These are phyloP conservation scores for Papilio gigon DNA, from an alignment of 2,888 invertebrate genomes.

Conservation along the genomic window DNA sequence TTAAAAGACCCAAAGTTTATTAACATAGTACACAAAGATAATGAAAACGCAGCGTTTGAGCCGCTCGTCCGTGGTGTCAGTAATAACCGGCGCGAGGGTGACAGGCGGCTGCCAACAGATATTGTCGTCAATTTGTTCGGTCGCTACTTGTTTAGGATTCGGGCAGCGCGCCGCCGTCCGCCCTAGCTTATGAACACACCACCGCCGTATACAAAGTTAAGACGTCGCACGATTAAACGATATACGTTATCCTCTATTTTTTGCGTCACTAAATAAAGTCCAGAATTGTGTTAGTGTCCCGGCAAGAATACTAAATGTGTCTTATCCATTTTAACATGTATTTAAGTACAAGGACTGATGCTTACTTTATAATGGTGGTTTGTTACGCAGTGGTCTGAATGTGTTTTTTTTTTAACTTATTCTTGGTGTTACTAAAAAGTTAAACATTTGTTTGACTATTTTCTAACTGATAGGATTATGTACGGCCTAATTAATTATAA, in stretches of 20 bases:
- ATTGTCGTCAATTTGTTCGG: constrained; percentile 79
- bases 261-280: constrained; percentile 60
- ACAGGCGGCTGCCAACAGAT: constrained; percentile 74
- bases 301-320: constrained; percentile 3
- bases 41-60: constrained; percentile 41
- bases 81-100: constrained; percentile 68
- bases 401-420: too few species aligned
- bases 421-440: too few species aligned
- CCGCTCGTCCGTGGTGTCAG: constrained; percentile 55
- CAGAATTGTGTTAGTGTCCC: constrained; percentile 43
- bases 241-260: constrained; percentile 67
- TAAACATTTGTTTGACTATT: too few species aligned
- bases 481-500: too few species aligned
- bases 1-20: too few species aligned
- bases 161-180: constrained; percentile 60
- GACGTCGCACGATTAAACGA: constrained; percentile 74
- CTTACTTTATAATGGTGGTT: neutral
- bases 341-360: neutral
- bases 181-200: constrained; percentile 72
- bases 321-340: neutral
- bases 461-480: too few species aligned
- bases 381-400: neutral
- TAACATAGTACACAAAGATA: neutral
- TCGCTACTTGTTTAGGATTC: constrained; percentile 72
- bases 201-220: constrained; percentile 78